Conservation (phyloP, 2,113 vertebrate genomes). For the Clarias macrocephalus region DNA sequence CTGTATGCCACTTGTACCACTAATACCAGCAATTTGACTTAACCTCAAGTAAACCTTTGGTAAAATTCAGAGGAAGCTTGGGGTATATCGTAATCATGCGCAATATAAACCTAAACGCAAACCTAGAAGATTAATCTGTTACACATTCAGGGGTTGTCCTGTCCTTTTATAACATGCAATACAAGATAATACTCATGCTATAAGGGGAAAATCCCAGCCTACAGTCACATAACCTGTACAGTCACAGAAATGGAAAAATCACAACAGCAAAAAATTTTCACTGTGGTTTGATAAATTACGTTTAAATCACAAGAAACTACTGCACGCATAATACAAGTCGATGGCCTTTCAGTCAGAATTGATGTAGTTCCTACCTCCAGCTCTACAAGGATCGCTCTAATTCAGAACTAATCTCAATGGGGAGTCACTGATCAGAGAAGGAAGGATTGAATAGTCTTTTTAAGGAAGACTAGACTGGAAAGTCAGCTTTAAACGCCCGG, state of each 20-base stretch:
- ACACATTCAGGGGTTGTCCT: background rate
- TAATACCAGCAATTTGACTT: background rate
- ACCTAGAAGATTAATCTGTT: background rate
- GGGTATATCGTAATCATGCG: background rate
- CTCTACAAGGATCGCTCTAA: background rate
- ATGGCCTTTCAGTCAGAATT: background rate
- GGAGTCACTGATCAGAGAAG: too few relatives aligned
- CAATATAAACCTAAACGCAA: background rate
- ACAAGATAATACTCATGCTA: slow-evolving; percentile 6
- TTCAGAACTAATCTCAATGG: slow-evolving; percentile 23
- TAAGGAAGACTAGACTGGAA: too few relatives aligned
- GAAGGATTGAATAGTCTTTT: too few relatives aligned
- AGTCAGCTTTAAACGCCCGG: too few relatives aligned
- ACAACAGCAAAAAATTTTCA: too few relatives aligned
- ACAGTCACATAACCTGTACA: background rate
- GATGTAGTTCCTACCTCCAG: background rate
- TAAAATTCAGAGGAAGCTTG: background rate
- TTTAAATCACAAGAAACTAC: background rate
- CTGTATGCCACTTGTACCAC: background rate
- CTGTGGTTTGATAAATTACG: background rate
- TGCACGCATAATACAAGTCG: background rate
- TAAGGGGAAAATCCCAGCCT: background rate
- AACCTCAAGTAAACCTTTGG: background rate
- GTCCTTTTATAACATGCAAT: background rate
- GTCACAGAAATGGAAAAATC: too few relatives aligned